Conservation (phyloP, 2,888 invertebrate genomes). For the Blera fallax region DNA sequence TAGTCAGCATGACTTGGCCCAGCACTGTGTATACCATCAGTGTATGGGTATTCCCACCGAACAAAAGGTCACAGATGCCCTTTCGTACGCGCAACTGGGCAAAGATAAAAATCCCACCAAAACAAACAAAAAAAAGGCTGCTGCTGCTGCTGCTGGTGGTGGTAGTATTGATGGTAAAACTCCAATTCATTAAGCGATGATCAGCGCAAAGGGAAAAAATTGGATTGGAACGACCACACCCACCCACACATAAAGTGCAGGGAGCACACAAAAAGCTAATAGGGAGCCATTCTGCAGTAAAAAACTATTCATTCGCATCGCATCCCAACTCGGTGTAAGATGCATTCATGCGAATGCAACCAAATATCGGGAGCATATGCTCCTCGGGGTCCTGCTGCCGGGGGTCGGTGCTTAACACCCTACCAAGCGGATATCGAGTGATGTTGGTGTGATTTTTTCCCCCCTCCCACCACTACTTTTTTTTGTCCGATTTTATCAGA, state of each 20-base stretch:
- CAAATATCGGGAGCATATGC: conserved; percentile 36
- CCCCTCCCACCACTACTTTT: too few species aligned
- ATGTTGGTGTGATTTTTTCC: conserved; percentile 8
- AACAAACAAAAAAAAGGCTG: conserved; percentile 14
- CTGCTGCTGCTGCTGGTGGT: neutral
- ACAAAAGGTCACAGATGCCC: conserved; percentile 60
- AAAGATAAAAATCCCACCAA: conserved; percentile 29
- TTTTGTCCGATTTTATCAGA: conserved; percentile 58
- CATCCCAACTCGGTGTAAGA: conserved; percentile 27
- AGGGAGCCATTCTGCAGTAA: neutral
- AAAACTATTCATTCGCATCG: conserved; percentile 46
- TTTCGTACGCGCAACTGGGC: conserved; percentile 12
- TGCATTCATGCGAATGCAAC: conserved; percentile 55
- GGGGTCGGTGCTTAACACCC: conserved; percentile 1
- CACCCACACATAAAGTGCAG: conserved; percentile 16
- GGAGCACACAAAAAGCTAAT: conserved; percentile 49
- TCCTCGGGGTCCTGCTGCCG: neutral
- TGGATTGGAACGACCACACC: conserved; percentile 42
- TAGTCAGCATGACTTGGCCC: conserved; percentile 43
- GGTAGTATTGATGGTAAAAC: conserved; percentile 50
- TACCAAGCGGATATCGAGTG: neutral
- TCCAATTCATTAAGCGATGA: conserved; percentile 66
- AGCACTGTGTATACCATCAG: conserved; percentile 1
- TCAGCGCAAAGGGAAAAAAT: conserved; percentile 43
- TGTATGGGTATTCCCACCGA: conserved; percentile 7